Evolutionary conservation across 1,140 invertebrate species (phyloP).

Genomic region (Zaprionus vittiger): DNA sequence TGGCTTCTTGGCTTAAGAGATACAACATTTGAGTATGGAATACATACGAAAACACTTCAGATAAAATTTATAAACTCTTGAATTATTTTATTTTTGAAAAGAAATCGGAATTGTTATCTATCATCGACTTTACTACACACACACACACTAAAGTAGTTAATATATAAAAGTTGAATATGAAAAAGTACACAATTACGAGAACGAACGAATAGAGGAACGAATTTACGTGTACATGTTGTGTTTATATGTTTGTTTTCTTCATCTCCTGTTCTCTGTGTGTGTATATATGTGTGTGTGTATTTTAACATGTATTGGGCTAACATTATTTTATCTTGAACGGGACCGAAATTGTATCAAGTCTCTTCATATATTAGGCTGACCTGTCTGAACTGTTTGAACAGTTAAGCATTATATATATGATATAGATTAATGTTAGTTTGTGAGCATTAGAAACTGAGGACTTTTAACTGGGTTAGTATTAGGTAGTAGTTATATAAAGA

Average conservation of each 20-base stretch:
- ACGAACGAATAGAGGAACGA: constrained; percentile 71
- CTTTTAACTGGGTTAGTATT: constrained; percentile 29
- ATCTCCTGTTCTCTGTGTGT: constrained; percentile 1
- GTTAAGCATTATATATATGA: constrained; percentile 25
- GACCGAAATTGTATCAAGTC: not conserved
- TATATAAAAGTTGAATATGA: constrained; percentile 61
- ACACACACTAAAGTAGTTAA: constrained; percentile 66
- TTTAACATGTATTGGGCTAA: constrained; percentile 26
- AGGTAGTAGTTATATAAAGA: constrained; percentile 21
- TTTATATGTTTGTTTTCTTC: constrained; percentile 11
- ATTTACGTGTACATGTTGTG: constrained; percentile 43
- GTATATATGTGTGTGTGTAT: constrained; percentile 10
- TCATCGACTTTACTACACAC: constrained; percentile 66
- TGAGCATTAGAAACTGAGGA: constrained; percentile 30
- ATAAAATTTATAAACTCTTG: constrained; percentile 45
- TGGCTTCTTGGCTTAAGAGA: constrained; percentile 29
- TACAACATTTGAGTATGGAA: constrained; percentile 49
- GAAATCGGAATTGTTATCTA: constrained; percentile 32
- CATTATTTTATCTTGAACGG: not conserved
- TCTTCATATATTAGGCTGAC: constrained; percentile 40
- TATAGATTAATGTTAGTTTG: constrained; percentile 48
- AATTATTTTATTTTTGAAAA: constrained; percentile 33
- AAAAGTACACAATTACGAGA: constrained; percentile 75
- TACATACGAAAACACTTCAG: constrained; percentile 59
- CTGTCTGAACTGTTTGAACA: constrained; percentile 46